A percentile compares a stretch with the other conserved stretches of the same genome.
These are phyloP conservation scores for Anableps anableps DNA, from an alignment of 2,797 vertebrate species.

Conservation along the genomic window DNA sequence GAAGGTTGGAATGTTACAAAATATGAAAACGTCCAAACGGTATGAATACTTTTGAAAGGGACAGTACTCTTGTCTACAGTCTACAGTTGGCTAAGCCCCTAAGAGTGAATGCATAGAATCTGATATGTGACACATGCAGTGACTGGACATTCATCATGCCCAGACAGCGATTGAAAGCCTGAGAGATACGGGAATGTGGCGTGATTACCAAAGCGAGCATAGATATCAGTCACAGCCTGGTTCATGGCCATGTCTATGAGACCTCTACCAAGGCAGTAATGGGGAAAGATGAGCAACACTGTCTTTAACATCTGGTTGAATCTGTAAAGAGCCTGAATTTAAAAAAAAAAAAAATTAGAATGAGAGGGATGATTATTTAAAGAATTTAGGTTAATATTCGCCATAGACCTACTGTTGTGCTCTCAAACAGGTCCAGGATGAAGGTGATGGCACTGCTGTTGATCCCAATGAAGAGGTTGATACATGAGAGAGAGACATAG, in stretches of 20 bases:
- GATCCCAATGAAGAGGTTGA: constrained; percentile 96
- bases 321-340: constrained; percentile 83
- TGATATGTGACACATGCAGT: neutral
- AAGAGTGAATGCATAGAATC: neutral
- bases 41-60: neutral
- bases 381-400: neutral
- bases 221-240: constrained; percentile 91
- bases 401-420: constrained; percentile 79
- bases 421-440: constrained; percentile 92
- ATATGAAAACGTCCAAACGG: neutral
- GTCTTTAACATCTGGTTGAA: constrained; percentile 89
- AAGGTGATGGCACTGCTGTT: constrained; percentile 95
- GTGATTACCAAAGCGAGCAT: constrained; percentile 87
- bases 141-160: neutral
- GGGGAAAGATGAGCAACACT: constrained; percentile 88
- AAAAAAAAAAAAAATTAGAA: constrained; percentile 43
- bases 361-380: neutral
- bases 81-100: no score
- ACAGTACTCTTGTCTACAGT: no score
- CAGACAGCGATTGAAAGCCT: neutral
- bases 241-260: constrained; percentile 95
- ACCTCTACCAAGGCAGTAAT: constrained; percentile 94
- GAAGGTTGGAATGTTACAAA: neutral
- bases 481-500: constrained; percentile 92
- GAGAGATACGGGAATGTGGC: neutral